These are phyloP conservation scores for Lepidocyrtoides sp. DNA, from an alignment of 2,888 invertebrate genomes.

Conservation along the genomic window DNA sequence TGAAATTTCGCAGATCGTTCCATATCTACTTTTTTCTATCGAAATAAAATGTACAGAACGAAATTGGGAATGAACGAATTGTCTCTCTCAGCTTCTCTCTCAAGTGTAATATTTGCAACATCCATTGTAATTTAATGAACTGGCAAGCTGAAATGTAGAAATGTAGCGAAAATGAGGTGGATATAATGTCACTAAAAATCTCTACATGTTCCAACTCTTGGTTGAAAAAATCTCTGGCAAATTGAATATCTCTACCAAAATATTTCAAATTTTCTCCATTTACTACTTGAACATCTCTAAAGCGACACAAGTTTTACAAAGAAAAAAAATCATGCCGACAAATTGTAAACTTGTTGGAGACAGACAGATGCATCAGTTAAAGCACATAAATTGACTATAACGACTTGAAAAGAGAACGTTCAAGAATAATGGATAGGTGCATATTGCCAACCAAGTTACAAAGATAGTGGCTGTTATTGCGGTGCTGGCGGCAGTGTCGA, in stretches of 20 bases:
- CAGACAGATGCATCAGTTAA: no score
- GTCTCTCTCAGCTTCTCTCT: background rate
- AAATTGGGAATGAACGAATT: conserved; percentile 30
- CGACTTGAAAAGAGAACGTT: no score
- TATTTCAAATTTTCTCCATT: no score
- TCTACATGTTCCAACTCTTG: no score
- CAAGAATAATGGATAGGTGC: no score
- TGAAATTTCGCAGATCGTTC: conserved; percentile 18
- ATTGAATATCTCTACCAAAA: no score
- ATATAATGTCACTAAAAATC: no score
- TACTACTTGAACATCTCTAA: no score
- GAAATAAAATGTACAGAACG: background rate
- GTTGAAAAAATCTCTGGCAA: no score
- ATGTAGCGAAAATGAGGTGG: conserved; percentile 15
- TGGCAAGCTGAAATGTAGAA: background rate
- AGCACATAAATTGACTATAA: no score
- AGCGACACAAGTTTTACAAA: no score
- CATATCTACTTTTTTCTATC: background rate
- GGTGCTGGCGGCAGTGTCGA: background rate
- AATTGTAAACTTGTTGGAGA: background rate
- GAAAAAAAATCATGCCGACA: no score
- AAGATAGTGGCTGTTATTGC: background rate
- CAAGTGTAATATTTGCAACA: background rate
- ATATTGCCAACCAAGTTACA: conserved; percentile 32
- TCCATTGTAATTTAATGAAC: background rate